These are phyloP conservation scores for Lasius platythorax DNA, from an alignment of 2,888 invertebrate species.

Conservation along the genomic window DNA sequence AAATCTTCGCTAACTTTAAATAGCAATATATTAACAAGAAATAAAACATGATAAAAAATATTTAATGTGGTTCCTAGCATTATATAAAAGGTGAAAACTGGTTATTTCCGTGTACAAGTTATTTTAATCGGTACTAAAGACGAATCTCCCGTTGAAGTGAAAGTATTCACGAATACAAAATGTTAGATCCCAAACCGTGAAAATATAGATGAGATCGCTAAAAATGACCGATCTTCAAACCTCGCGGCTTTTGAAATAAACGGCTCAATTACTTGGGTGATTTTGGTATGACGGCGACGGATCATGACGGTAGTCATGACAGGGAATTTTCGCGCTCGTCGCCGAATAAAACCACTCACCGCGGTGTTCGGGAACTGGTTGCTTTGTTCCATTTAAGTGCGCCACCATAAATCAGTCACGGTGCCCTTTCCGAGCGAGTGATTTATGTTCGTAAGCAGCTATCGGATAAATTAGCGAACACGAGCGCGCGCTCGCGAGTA, in stretches of 20 bases:
- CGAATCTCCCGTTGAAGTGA: constrained; percentile 1
- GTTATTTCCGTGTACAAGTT: constrained; percentile 14
- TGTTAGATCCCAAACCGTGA: neutral
- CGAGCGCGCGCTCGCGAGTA: constrained; percentile 50
- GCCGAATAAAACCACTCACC: constrained; percentile 50
- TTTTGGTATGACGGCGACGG: constrained; percentile 23
- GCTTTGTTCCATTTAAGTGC: constrained; percentile 69
- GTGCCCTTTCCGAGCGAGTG: constrained; percentile 64
- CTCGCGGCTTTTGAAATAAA: constrained; percentile 19
- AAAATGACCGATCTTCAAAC: neutral
- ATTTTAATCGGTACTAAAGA: constrained; percentile 32
- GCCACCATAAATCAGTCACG: constrained; percentile 68
- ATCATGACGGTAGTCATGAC: constrained; percentile 38
- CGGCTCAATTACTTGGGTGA: constrained; percentile 40
- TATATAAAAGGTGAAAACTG: constrained; percentile 24
- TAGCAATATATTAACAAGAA: neutral
- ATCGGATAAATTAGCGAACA: constrained; percentile 71
- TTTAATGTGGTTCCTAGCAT: constrained; percentile 8
- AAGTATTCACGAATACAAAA: constrained; percentile 31
- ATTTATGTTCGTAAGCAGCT: constrained; percentile 66
- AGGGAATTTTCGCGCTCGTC: constrained; percentile 52
- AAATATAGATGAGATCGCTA: neutral
- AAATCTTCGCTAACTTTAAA: neutral
- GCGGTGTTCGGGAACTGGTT: constrained; percentile 56
- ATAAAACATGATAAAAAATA: constrained; percentile 11